A percentile compares a stretch with the other conserved stretches of the same genome.
Evolutionary conservation across 2,797 vertebrate genomes (phyloP).

Genomic region (Nyctalus aviator): DNA sequence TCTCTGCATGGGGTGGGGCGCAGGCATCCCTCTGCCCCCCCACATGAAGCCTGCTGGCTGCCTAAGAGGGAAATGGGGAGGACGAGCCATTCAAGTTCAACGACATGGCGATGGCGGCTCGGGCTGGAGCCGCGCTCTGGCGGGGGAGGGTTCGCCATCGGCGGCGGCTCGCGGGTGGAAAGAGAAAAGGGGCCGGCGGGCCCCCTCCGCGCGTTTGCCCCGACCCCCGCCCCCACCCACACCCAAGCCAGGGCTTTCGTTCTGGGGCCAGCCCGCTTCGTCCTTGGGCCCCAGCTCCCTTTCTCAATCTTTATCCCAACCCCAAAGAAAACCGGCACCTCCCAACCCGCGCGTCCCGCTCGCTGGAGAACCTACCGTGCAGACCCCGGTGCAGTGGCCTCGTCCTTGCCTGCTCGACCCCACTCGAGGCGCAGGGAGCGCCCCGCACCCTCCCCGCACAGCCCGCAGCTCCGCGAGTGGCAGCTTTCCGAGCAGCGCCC

Average conservation of each 20-base stretch:
- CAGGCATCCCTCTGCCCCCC: slow-evolving; percentile 16
- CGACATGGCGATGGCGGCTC: slow-evolving; percentile 85
- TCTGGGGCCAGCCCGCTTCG: background rate
- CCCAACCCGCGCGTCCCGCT: slow-evolving; percentile 38
- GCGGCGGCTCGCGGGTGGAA: slow-evolving; percentile 24
- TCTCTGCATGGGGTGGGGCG: slow-evolving; percentile 18
- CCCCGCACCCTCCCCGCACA: slow-evolving; percentile 49
- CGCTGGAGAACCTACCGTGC: slow-evolving; percentile 78
- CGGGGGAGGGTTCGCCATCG: slow-evolving; percentile 77
- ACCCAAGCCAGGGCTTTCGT: background rate
- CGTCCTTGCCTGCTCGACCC: slow-evolving; percentile 48
- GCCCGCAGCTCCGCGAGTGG: slow-evolving; percentile 53
- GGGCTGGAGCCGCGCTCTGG: slow-evolving; percentile 69
- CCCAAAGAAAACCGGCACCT: slow-evolving; percentile 58
- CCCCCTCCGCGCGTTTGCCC: background rate
- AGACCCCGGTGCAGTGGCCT: slow-evolving; percentile 69
- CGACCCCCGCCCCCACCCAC: background rate
- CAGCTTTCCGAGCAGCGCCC: slow-evolving; percentile 68
- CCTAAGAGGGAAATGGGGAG: slow-evolving; percentile 75
- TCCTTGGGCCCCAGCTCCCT: background rate
- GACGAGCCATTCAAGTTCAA: slow-evolving; percentile 90
- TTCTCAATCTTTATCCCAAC: slow-evolving; percentile 27
- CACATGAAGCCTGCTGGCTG: slow-evolving; percentile 55
- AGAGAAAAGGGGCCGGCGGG: slow-evolving; percentile 11
- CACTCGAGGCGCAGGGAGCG: slow-evolving; percentile 58